Evolutionary conservation across 2,113 vertebrate species (phyloP), one percentile per base, ranked within the genome.

Genomic region (Corvus hawaiiensis): DNA sequence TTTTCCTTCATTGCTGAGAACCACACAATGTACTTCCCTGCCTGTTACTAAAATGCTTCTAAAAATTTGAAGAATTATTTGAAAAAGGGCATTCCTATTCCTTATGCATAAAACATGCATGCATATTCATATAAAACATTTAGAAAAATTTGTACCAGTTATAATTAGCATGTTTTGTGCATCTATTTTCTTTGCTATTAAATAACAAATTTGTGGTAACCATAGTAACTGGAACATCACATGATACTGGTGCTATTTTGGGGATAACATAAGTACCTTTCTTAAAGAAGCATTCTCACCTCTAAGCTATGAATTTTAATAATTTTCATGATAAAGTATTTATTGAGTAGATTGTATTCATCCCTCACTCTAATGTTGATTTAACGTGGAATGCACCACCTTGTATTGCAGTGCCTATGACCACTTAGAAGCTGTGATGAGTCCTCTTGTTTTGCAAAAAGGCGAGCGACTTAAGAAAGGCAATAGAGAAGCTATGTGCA

Each of bases 161-260:
- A 98, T 98, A 98, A 98, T 98, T 98, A 98, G 97, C 98, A 97
- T 98, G 98, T 98, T 98, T 98, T 98, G 97, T 98, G 98, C 98
- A 98, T 98, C 98, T 98, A 98, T 98, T 98, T 98, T 98, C 97
- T 98, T 98, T 98, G 98, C 98, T 98, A 98, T 98, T 98, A 98
- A 98, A 98, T 98, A 98, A 98, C 98, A 98, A 98, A 98, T 98
- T 98, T 98, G 98, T 98, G 95, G 98, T 98, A 98, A 98, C 98
- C 98, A 98, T 98, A 97, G 98, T 97, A 98, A 98, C 98, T 95
- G 95, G 95, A 98, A 97, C 93, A 98, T 98, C 98, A 98, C 98
- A 97, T 98, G 96, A 97, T 96, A 97, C 88, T 97, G 91, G 89
- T 98, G 96, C 98, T 98, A 98, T 98, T 98, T 98, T 98, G 97